Conservation (phyloP, 1,140 invertebrate species). For the Drosophila navojoa region DNA sequence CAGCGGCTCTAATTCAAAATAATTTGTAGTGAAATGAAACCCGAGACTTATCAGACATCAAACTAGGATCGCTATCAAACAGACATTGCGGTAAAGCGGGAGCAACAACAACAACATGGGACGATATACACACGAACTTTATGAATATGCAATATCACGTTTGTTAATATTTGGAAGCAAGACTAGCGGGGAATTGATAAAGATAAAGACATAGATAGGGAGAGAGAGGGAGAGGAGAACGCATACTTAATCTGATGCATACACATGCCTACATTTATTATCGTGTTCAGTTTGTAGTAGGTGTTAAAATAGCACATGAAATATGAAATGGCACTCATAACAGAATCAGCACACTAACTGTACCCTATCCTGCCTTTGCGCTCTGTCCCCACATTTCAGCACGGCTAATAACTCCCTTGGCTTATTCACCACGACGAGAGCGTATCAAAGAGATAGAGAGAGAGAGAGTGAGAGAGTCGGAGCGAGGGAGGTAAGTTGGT, state of each 20-base stretch:
- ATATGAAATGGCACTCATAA: slow-evolving; percentile 74
- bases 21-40: too few species aligned
- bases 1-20: too few species aligned
- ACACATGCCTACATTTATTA: slow-evolving; percentile 52
- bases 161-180: slow-evolving; percentile 60
- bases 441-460: background rate
- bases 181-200: slow-evolving; percentile 13
- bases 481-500: background rate
- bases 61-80: too few species aligned
- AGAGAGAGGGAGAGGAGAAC: background rate
- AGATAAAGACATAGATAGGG: too few species aligned
- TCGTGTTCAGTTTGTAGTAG: slow-evolving; percentile 70
- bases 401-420: slow-evolving; percentile 42
- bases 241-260: slow-evolving; percentile 15
- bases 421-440: slow-evolving; percentile 39
- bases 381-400: background rate
- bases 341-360: slow-evolving; percentile 15
- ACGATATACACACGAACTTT: slow-evolving; percentile 32
- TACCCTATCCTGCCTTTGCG: background rate
- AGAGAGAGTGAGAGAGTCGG: slow-evolving; percentile 7
- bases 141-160: slow-evolving; percentile 73
- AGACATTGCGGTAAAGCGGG: background rate
- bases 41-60: too few species aligned
- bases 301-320: slow-evolving; percentile 80
- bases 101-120: slow-evolving; percentile 2